A percentile compares a stretch with the other conserved stretches of the same genome.
Conservation (phyloP, 2,113 vertebrate species). For the Siniperca knerii region DNA sequence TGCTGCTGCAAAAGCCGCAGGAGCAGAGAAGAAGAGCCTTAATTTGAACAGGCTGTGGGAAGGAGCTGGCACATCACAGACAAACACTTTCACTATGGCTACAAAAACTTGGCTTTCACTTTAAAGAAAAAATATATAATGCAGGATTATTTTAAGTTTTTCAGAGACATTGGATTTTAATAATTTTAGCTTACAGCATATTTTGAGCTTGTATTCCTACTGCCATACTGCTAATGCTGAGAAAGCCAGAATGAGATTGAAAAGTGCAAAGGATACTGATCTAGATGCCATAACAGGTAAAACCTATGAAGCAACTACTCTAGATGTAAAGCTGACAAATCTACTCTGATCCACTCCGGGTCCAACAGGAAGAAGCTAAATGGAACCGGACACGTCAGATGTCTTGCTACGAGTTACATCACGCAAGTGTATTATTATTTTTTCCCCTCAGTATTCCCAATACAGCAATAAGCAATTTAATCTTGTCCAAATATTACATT, state of each 20-base stretch:
- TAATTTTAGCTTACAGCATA: not conserved
- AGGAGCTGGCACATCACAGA: conserved; percentile 32
- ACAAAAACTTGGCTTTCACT: conserved; percentile 43
- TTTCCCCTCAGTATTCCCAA: conserved; percentile 21
- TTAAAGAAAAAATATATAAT: not conserved
- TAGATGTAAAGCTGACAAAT: conserved; percentile 14
- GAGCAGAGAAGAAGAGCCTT: conserved; percentile 34
- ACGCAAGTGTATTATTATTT: conserved; percentile 14
- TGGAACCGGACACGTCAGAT: conserved; percentile 31
- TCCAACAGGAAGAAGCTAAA: conserved; percentile 14
- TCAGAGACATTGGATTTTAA: not conserved
- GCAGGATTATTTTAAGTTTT: not conserved
- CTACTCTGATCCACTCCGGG: not conserved
- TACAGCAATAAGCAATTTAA: conserved; percentile 31
- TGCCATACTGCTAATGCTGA: not conserved
- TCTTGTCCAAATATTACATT: conserved; percentile 44
- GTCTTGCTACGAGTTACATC: conserved; percentile 41
- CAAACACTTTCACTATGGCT: conserved; percentile 50
- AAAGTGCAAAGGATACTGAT: not conserved
- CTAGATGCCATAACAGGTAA: conserved; percentile 11
- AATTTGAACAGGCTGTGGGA: conserved; percentile 70
- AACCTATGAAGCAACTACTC: conserved; percentile 17
- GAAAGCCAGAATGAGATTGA: not conserved
- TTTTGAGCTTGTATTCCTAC: not conserved
- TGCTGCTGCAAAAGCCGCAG: conserved; percentile 41